Conservation (phyloP, 2,113 vertebrate species). For the Chauna torquata region DNA sequence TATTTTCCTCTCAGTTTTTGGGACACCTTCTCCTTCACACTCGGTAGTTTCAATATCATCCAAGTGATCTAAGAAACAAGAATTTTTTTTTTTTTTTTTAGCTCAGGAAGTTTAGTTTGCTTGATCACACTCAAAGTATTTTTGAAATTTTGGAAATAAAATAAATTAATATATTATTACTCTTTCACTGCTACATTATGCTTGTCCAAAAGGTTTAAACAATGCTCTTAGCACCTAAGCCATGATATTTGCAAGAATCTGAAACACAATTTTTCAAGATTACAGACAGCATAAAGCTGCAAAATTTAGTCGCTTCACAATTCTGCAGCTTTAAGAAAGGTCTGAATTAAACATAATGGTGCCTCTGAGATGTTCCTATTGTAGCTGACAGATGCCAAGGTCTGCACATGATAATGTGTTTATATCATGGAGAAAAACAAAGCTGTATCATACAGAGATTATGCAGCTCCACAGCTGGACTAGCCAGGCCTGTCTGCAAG, state of each 20-base stretch:
- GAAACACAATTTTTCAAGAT: background rate
- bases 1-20: background rate
- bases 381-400: constrained; percentile 27
- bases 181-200: background rate
- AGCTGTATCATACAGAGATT: constrained; percentile 52
- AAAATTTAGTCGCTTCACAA: background rate
- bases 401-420: constrained; percentile 57
- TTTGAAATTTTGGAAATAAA: background rate
- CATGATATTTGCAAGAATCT: background rate
- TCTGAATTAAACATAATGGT: constrained; percentile 36
- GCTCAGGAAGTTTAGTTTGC: background rate
- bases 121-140: background rate
- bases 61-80: background rate
- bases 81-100: background rate
- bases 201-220: background rate
- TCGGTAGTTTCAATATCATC: background rate
- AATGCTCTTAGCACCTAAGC: background rate
- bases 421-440: constrained; percentile 47
- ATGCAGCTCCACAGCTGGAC: constrained; percentile 63
- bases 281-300: background rate
- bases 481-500: constrained; percentile 56
- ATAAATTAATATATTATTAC: background rate
- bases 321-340: constrained; percentile 18
- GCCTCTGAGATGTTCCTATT: constrained; percentile 25
- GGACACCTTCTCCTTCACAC: background rate